Evolutionary conservation across 2,888 invertebrate species (phyloP).

Genomic region (Halictus quadricinctus): DNA sequence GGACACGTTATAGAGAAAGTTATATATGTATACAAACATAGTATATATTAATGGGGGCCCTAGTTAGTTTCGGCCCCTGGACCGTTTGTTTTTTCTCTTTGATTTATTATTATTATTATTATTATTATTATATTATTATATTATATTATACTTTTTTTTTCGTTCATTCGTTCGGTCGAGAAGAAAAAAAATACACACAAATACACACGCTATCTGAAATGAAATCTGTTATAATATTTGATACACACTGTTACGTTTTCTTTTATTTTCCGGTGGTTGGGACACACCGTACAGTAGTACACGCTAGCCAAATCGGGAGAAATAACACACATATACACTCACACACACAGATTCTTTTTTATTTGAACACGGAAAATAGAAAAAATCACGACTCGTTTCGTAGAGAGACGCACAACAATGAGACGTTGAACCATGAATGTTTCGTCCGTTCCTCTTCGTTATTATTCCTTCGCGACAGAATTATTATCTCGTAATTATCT

Average conservation of each 20-base stretch:
- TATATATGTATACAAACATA: constrained; percentile 62
- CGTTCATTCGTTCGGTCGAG: constrained; percentile 62
- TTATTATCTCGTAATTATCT: neutral
- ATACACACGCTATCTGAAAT: constrained; percentile 28
- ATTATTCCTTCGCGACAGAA: neutral
- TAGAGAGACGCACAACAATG: neutral
- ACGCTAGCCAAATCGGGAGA: constrained; percentile 28
- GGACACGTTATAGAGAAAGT: constrained; percentile 64
- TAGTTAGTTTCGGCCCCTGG: constrained; percentile 44
- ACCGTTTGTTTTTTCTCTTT: constrained; percentile 65
- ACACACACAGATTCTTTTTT: neutral
- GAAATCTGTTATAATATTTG: constrained; percentile 58
- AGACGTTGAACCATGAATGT: neutral
- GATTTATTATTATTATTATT: constrained; percentile 63
- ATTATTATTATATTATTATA: constrained; percentile 54
- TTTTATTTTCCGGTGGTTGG: constrained; percentile 57
- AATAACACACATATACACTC: neutral
- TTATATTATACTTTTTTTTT: constrained; percentile 42
- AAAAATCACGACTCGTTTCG: constrained; percentile 5
- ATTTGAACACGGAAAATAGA: constrained; percentile 9
- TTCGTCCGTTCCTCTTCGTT: constrained; percentile 18
- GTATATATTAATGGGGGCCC: constrained; percentile 53
- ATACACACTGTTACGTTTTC: constrained; percentile 47
- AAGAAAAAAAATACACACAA: constrained; percentile 2
- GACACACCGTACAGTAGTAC: constrained; percentile 40